Percentiles rank a stretch among this genome's conserved stretches.
Evolutionary conservation across 2,797 vertebrate species (phyloP).

Genomic region (Allobates femoralis): DNA sequence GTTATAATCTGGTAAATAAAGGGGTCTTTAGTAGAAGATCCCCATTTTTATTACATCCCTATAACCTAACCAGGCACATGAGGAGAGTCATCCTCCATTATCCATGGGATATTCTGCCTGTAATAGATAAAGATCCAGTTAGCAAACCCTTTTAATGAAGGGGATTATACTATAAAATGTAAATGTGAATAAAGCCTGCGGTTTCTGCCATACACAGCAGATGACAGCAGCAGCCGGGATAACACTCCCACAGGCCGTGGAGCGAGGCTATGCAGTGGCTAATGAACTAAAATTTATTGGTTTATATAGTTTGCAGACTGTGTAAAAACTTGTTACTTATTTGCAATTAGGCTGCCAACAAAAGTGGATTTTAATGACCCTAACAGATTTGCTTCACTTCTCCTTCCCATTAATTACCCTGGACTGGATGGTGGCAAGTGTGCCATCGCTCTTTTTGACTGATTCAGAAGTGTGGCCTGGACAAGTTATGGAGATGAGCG

Average conservation of each 20-base stretch:
- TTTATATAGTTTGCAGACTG: slow-evolving; percentile 36
- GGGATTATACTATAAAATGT: not conserved
- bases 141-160: not conserved
- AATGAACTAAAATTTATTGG: slow-evolving; percentile 36
- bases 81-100: no score
- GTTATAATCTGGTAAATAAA: not conserved
- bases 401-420: slow-evolving; percentile 40
- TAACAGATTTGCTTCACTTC: slow-evolving; percentile 37
- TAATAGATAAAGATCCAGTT: not conserved
- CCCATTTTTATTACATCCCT: not conserved
- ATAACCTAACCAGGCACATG: not conserved
- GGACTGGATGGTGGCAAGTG: slow-evolving; percentile 5
- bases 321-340: slow-evolving; percentile 14
- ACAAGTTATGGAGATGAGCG: slow-evolving; percentile 31
- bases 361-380: slow-evolving; percentile 38
- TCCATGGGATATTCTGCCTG: not conserved
- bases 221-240: slow-evolving; percentile 8
- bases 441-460: slow-evolving; percentile 20
- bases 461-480: slow-evolving; percentile 15
- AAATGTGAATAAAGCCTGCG: not conserved
- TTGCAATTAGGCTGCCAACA: slow-evolving; percentile 38
- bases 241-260: not conserved
- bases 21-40: not conserved
- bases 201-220: not conserved
- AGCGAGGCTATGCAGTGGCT: not conserved